Evolutionary conservation across 30 jellyfish, hydroid and myxozoan species (phyloP), one percentile per base, ranked within the genome.

Genomic region (Aurelia sp.): DNA sequence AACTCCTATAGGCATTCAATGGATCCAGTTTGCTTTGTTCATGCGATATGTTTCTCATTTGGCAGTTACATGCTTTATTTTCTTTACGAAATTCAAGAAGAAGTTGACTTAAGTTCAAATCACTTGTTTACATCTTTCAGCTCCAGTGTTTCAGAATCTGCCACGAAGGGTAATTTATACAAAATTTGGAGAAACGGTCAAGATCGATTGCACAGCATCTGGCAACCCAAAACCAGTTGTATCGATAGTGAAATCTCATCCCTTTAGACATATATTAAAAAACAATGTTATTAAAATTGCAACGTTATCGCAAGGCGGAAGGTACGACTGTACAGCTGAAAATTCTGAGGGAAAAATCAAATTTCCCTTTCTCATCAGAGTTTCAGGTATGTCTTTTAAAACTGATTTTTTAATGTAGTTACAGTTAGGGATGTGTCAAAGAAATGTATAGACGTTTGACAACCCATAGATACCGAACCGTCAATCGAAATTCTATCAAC

Each of bases 211-310:
- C 52, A 40, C 64, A 13, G 89, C 89, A 27, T 63, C 64, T 16
- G 89, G 89, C 17, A 69, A 31, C 51, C 89, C 89, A 18, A 62
- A 78, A 78, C 89, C 89, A 62, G 31, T 21, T 57, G 50, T 78
- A 78, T 6, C 51, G 4, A 48, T 78, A 20, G 17, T 78, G 51
- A 62, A 51, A 48, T 19, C 61, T 10, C 73, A 78, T 19, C 89
- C 89, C 16, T 21, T 20, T 63, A 78, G 27, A 66, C 13, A 57
- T 51, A 4, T 10, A 9, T 11, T 78, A 27, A 23, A 21, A n/a
- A 58, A 63, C 19, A 78, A 18, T 12, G 62, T 40, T 13, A 78
- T 78, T 10, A 41, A 13, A 23, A 20, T 27, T 4, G 33, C 66
- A 3, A 62, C 19, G 18, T 9, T 9, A 20, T 16, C 71, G 11